Percentiles rank a stretch among this genome's conserved stretches.
These are phyloP conservation scores for Cynoglossus semilaevis DNA, from an alignment of 2,113 vertebrate species.

Conservation along the genomic window DNA sequence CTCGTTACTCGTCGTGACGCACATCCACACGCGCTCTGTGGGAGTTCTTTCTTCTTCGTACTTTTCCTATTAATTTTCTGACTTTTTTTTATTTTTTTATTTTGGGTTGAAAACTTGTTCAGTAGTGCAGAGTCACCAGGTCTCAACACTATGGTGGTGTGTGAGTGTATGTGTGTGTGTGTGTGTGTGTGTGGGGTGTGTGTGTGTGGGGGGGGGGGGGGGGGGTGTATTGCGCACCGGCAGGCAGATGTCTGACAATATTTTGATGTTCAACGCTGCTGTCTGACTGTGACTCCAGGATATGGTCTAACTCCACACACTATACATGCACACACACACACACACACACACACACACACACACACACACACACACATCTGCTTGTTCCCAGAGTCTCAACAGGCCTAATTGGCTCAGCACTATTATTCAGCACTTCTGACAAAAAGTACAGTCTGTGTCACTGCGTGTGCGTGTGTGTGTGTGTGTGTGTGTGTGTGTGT, in stretches of 20 bases:
- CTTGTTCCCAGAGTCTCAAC: slow-evolving; percentile 44
- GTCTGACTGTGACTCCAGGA: slow-evolving; percentile 55
- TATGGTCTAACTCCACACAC: neutral
- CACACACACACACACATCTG: slow-evolving; percentile 16
- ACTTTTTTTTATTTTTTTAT: too few relatives aligned
- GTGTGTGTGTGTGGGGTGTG: slow-evolving; percentile 5
- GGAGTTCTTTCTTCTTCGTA: too few relatives aligned
- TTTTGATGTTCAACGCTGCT: slow-evolving; percentile 57
- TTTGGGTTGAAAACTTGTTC: too few relatives aligned
- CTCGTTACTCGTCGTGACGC: too few relatives aligned
- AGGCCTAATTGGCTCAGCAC: slow-evolving; percentile 70
- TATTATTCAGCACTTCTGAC: slow-evolving; percentile 71
- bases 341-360: slow-evolving; percentile 20
- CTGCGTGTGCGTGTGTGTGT: slow-evolving; percentile 19
- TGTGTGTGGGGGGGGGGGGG: neutral
- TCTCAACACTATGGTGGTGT: neutral
- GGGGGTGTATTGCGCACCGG: slow-evolving; percentile 19
- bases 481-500: slow-evolving; percentile 22
- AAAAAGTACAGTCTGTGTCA: slow-evolving; percentile 33
- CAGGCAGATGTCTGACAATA: slow-evolving; percentile 63
- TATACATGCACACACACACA: slow-evolving; percentile 20
- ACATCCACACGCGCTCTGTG: too few relatives aligned
- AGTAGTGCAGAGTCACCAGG: too few relatives aligned
- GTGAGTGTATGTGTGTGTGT: neutral
- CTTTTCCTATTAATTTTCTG: too few relatives aligned